Base-by-base conservation (phyloP, 2,797 vertebrate species). In the Serranus cabrilla region DNA sequence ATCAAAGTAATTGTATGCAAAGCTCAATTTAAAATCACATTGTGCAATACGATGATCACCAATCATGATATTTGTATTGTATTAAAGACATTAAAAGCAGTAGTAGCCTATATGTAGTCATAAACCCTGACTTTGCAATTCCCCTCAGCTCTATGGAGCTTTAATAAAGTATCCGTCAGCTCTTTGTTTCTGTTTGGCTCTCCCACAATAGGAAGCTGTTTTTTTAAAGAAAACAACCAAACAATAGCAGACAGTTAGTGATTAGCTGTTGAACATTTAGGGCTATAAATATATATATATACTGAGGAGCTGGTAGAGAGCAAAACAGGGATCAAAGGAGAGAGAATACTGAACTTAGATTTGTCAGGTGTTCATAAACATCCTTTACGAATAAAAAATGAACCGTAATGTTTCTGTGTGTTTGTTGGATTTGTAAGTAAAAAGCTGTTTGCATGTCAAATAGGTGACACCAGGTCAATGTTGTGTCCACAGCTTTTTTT, bases 111-210 rank as follows among this genome's bases (percentile, higher is more conserved):
- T 42, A 34, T 10, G 1, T 25, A n/a, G 16, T 37, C 17, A 31
- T 16, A 7, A 18, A 31, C 20, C 34, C 21, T 0, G 11, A 31
- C 42, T n/a, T 10, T 21, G 60, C 20, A 13, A 16, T 43, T 45
- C 1, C 21, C 1, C 20, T 50, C 31, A 23, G n/a, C 18, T 63
- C 31, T 0, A 8, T 0, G 1, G n/a, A 18, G 27, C 13, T 3
- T 34, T n/a, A n/a, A n/a, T 11, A 21, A 43, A 45, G 2, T 3
- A 2, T 66, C 16, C 40, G 11, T 42, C 37, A 27, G 49, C 7
- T 65, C 49, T 17, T 47, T 49, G 61, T 51, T 64, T 54, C n/a
- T 50, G 8, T 54, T 54, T n/a, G 27, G 17, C 11, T 40, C 42
- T 16, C n/a, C 43, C 14, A 2, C 3, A 31, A 31, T 34, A 9